A percentile compares a stretch with the other conserved stretches of the same genome.
Conservation (phyloP, 1,140 invertebrate genomes). For the Heterodera carotae region DNA sequence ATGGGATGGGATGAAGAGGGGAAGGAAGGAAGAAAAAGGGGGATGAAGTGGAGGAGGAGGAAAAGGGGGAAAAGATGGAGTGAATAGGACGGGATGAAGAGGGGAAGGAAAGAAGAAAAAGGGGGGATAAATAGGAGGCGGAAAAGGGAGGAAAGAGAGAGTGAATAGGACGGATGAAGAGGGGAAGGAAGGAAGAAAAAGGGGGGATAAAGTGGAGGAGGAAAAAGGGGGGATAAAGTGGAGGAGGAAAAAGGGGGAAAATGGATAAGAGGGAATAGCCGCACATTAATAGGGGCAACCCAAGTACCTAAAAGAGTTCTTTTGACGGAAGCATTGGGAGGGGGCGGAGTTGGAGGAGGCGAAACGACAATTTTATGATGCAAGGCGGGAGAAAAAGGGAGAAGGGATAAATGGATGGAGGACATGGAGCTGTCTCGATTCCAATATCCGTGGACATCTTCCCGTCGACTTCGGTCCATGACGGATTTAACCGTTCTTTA, state of each 20-base stretch:
- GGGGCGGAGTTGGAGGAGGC: not conserved
- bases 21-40: not conserved
- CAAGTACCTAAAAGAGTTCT: too few relatives aligned
- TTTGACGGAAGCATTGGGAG: not conserved
- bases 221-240: not conserved
- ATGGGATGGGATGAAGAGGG: not conserved
- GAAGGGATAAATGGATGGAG: too few relatives aligned
- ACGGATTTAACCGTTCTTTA: too few relatives aligned
- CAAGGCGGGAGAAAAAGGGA: too few relatives aligned
- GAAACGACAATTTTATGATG: too few relatives aligned
- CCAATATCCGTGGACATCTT: too few relatives aligned
- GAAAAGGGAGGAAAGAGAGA: not conserved
- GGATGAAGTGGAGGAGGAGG: not conserved
- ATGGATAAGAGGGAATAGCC: too few relatives aligned
- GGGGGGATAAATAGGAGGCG: not conserved
- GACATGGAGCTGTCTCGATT: too few relatives aligned
- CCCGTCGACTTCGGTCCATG: too few relatives aligned
- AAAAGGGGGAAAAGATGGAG: not conserved
- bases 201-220: not conserved
- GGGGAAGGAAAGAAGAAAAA: not conserved
- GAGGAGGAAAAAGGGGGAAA: not conserved
- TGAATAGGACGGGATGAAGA: not conserved
- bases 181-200: not conserved
- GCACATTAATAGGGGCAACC: too few relatives aligned
- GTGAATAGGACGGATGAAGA: not conserved